Percentiles rank a stretch among this genome's conserved stretches.
These are phyloP conservation scores for Bucorvus abyssinicus DNA, from an alignment of 2,797 vertebrate genomes.

Conservation along the genomic window DNA sequence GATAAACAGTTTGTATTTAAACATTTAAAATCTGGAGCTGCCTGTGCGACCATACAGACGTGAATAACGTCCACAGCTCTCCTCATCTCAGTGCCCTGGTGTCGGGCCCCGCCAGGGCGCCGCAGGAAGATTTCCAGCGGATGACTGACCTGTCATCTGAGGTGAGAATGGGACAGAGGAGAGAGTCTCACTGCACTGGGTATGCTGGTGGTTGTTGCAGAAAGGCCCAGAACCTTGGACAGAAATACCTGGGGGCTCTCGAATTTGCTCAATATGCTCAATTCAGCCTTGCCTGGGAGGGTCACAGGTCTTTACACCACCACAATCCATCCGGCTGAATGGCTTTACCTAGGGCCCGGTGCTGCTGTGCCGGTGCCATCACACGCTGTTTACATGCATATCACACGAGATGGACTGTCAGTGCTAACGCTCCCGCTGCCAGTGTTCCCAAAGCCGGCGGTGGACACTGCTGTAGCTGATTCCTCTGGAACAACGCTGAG, in stretches of 20 bases:
- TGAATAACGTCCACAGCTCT: background rate
- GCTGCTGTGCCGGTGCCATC: conserved; percentile 31
- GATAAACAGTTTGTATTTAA: conserved; percentile 70
- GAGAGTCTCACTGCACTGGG: conserved; percentile 34
- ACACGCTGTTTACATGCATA: conserved; percentile 10
- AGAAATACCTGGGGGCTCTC: background rate
- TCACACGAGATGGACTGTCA: background rate
- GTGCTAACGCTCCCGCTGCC: background rate
- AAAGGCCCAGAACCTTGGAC: background rate
- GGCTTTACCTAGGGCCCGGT: conserved; percentile 9
- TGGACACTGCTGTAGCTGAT: background rate
- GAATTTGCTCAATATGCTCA: background rate
- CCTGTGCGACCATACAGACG: conserved; percentile 50
- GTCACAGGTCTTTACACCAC: background rate
- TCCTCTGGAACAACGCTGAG: background rate
- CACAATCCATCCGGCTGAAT: conserved; percentile 5
- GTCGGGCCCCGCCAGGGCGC: background rate
- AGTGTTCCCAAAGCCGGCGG: background rate
- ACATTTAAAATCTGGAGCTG: conserved; percentile 32
- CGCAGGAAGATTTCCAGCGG: background rate
- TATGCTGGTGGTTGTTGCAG: conserved; percentile 37
- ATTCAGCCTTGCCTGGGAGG: background rate
- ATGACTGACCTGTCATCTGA: background rate
- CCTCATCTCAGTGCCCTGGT: background rate
- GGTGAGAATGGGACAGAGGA: background rate